phyloP scores from a whole-genome alignment of 2,113 vertebrate species.

The Maylandia zebra region DNA sequence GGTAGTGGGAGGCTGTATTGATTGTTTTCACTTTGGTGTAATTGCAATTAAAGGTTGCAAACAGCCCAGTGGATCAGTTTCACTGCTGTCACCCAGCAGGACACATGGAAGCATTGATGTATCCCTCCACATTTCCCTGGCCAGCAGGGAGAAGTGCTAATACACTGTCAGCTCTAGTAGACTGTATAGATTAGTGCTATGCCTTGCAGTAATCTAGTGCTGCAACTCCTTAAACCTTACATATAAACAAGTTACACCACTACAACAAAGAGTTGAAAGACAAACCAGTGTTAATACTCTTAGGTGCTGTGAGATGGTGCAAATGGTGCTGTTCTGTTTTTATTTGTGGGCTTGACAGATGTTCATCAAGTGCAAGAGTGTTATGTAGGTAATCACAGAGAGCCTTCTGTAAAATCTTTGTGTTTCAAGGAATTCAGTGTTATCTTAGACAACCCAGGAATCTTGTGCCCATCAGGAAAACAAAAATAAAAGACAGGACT shows the following conservation, averaged over 20 bases:
- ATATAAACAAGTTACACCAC: background rate
- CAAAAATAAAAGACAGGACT: background rate
- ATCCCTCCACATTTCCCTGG: conserved; percentile 8
- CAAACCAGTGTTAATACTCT: background rate
- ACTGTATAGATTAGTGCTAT: conserved; percentile 13
- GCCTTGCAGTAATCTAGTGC: background rate
- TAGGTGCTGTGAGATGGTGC: background rate
- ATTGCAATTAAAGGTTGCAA: conserved; percentile 73
- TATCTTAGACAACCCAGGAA: background rate
- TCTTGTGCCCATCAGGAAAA: background rate
- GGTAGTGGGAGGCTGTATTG: conserved; percentile 35
- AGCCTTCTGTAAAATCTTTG: background rate
- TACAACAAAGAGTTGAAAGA: background rate
- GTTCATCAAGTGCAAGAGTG: background rate
- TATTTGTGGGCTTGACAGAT: background rate
- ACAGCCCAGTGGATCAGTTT: conserved; percentile 58
- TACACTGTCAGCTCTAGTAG: background rate
- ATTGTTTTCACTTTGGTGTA: conserved; percentile 68
- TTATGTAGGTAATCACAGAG: background rate
- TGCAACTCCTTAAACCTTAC: background rate
- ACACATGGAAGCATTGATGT: conserved; percentile 31
- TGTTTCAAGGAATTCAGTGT: background rate
- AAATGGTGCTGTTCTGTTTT: background rate
- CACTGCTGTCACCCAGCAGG: conserved; percentile 39
- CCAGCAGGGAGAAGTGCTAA: conserved; percentile 2